Evolutionary conservation across 2,113 vertebrate genomes (phyloP).

Genomic region (Amphiprion percula): DNA sequence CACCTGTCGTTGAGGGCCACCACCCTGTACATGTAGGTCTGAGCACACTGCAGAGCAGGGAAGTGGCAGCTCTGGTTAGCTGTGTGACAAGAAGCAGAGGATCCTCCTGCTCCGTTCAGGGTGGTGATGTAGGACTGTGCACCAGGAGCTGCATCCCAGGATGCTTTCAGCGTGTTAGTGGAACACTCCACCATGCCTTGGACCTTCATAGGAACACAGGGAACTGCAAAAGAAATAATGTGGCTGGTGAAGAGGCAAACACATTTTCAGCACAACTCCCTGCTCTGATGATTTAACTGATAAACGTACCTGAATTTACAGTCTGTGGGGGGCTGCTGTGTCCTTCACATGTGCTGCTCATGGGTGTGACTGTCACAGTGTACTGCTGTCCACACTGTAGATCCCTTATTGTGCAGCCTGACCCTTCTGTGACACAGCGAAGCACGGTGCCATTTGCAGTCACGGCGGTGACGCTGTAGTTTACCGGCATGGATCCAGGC

Average conservation of each 20-base stretch:
- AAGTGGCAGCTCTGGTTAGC: conserved; percentile 62
- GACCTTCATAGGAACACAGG: conserved; percentile 76
- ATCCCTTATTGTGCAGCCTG: conserved; percentile 63
- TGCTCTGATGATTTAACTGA: not conserved
- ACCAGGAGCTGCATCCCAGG: conserved; percentile 73
- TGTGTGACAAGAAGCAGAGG: conserved; percentile 49
- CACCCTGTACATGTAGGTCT: conserved; percentile 73
- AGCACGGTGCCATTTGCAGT: conserved; percentile 21
- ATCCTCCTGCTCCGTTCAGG: conserved; percentile 43
- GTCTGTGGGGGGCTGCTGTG: conserved; percentile 39
- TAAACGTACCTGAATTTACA: conserved; percentile 70
- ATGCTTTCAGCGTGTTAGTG: conserved; percentile 70
- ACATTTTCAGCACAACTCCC: not conserved
- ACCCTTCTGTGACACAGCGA: conserved; percentile 62
- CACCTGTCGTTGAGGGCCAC: conserved; percentile 66
- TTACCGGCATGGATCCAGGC: conserved; percentile 41
- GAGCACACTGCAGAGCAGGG: conserved; percentile 74
- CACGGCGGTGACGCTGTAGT: conserved; percentile 73
- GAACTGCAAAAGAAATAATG: conserved; percentile 65
- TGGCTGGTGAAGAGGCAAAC: not conserved
- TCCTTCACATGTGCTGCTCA: conserved; percentile 71
- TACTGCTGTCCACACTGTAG: conserved; percentile 78
- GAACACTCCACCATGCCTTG: conserved; percentile 63
- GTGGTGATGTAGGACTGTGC: conserved; percentile 70
- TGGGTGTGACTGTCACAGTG: conserved; percentile 67